Percentiles rank a stretch among this genome's conserved stretches.
These are phyloP conservation scores for Apostichopus californicus DNA, from an alignment of 35 echinoderm and acorn worm genomes.

Conservation along the genomic window DNA sequence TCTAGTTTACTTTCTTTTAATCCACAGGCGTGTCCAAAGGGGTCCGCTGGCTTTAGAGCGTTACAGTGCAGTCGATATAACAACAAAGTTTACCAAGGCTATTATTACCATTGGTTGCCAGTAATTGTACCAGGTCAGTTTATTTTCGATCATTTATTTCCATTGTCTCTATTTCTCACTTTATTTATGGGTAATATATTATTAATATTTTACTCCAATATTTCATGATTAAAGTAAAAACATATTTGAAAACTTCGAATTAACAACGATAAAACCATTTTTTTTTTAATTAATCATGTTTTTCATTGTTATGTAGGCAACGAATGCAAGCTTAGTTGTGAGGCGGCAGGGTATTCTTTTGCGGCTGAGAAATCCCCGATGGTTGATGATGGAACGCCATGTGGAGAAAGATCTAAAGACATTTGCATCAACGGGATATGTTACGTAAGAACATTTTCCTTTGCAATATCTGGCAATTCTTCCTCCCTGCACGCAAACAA, in stretches of 20 bases:
- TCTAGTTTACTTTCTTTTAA: background rate
- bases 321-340: background rate
- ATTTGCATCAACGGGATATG: slow-evolving; percentile 91
- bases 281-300: background rate
- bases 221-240: no score
- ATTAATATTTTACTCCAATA: no score
- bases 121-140: slow-evolving; percentile 54
- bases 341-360: background rate
- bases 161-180: no score
- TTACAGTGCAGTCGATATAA: slow-evolving; percentile 68
- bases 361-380: background rate
- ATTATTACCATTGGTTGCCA: slow-evolving; percentile 59
- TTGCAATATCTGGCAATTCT: no score
- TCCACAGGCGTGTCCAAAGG: slow-evolving; percentile 63
- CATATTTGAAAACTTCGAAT: no score
- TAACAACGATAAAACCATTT: background rate
- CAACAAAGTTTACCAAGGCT: background rate
- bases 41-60: slow-evolving; percentile 20
- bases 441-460: slow-evolving; percentile 50
- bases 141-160: background rate
- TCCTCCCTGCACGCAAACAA: no score
- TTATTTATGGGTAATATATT: no score
- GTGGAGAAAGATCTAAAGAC: slow-evolving; percentile 52
- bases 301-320: background rate
- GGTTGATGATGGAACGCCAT: slow-evolving; percentile 81